A percentile compares a stretch with the other conserved stretches of the same genome.
phyloP scores from a whole-genome alignment of 2,797 vertebrate species.

The Catostomus latipinnis region DNA sequence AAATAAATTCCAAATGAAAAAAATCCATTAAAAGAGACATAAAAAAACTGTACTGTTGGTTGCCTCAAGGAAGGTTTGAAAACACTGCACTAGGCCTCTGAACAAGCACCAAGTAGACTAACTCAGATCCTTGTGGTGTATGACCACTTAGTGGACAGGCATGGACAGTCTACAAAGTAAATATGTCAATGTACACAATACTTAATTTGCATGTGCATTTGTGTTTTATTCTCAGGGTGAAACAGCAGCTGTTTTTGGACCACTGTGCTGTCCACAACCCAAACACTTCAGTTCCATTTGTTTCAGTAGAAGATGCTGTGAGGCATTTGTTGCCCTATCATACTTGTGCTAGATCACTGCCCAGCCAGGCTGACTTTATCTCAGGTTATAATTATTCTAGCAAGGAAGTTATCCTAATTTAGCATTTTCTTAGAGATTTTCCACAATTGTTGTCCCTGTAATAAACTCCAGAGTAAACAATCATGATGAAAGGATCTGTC shows the following conservation, averaged over 20 bases:
- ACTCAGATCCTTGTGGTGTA: no score
- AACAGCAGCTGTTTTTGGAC: slow-evolving; percentile 79
- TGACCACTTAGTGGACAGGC: no score
- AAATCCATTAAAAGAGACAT: no score
- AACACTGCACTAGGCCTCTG: no score
- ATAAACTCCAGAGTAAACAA: neutral
- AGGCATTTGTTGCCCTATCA: slow-evolving; percentile 71
- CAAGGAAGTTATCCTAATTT: neutral
- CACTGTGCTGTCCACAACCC: slow-evolving; percentile 75
- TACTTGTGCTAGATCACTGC: slow-evolving; percentile 74
- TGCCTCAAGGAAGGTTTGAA: no score
- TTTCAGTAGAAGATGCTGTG: slow-evolving; percentile 74
- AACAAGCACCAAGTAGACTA: no score
- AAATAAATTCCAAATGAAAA: no score
- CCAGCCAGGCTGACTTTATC: slow-evolving; percentile 72
- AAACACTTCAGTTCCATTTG: slow-evolving; percentile 65
- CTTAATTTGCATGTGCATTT: neutral
- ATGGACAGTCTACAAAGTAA: no score
- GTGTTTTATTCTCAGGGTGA: slow-evolving; percentile 69
- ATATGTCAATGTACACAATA: no score
- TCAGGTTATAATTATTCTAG: slow-evolving; percentile 65
- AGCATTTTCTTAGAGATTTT: neutral
- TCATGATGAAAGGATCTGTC: neutral
- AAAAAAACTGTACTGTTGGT: no score
- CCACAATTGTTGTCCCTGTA: no score